Percentiles rank a stretch among this genome's conserved stretches.
Conservation (phyloP, 2,113 vertebrate genomes). For the Pipa parva region DNA sequence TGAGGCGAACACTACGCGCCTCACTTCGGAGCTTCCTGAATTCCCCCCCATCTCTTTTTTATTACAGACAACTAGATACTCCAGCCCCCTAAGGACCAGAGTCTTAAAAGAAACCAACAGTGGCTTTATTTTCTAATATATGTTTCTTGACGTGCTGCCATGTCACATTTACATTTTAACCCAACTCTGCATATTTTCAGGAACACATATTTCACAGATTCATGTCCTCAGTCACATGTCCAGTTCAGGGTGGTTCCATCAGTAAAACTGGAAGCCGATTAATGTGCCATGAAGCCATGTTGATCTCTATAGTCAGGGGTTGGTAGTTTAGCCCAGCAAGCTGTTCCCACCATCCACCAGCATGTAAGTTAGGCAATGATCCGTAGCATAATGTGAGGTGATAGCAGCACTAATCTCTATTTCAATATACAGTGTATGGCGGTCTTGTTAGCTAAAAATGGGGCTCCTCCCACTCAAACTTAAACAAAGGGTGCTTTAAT, state of each 20-base stretch:
- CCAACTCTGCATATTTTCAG: constrained; percentile 39
- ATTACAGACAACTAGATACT: no score
- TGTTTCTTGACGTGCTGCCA: no score
- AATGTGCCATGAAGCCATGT: constrained; percentile 43
- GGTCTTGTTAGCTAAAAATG: constrained; percentile 68
- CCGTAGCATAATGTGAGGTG: constrained; percentile 77
- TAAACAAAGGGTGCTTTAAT: constrained; percentile 75
- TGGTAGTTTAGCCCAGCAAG: constrained; percentile 47
- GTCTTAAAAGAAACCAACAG: no score
- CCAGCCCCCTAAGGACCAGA: no score
- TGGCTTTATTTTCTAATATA: no score
- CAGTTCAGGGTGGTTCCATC: constrained; percentile 21
- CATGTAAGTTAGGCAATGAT: constrained; percentile 71
- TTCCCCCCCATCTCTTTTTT: no score
- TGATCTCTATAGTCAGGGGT: constrained; percentile 46
- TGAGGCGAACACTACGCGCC: no score
- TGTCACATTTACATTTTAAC: no score
- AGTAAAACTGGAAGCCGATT: constrained; percentile 56
- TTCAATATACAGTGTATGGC: constrained; percentile 72
- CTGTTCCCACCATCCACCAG: constrained; percentile 77
- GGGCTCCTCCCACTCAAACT: constrained; percentile 61
- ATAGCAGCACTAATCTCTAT: constrained; percentile 75
- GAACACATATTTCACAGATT: constrained; percentile 40
- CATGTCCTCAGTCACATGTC: constrained; percentile 50
- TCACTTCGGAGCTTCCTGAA: no score